phyloP scores from a whole-genome alignment of 2,797 vertebrate genomes.

The Cryptoprocta ferox region DNA sequence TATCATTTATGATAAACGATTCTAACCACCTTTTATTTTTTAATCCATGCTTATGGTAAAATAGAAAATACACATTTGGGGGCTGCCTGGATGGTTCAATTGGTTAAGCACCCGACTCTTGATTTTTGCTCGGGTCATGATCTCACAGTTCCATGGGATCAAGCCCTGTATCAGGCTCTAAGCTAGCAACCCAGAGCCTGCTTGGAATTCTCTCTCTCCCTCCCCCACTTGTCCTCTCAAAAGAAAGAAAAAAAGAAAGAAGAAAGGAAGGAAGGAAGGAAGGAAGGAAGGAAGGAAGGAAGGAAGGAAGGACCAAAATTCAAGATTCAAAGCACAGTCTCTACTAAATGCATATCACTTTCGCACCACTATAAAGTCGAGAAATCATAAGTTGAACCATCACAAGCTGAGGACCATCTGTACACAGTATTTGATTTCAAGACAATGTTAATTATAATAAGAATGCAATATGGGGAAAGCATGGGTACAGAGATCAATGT shows the following conservation, averaged over 20 bases:
- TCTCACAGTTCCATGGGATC: too few species aligned
- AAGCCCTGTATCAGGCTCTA: too few species aligned
- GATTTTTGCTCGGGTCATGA: too few species aligned
- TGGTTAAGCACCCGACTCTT: too few species aligned
- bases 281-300: too few species aligned
- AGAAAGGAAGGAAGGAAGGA: too few species aligned
- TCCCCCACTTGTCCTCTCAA: too few species aligned
- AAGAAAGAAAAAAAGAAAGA: too few species aligned
- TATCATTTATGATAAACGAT: neutral
- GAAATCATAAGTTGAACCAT: neutral
- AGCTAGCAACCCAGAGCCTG: too few species aligned
- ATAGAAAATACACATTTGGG: neutral
- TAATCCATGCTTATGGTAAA: neutral
- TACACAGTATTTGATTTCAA: neutral
- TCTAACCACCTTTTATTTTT: neutral
- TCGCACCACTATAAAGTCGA: neutral
- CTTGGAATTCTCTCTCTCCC: too few species aligned
- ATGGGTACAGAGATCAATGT: neutral
- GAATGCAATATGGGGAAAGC: neutral
- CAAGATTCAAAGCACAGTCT: neutral
- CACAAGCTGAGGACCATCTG: neutral
- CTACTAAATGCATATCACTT: neutral
- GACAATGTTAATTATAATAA: neutral
- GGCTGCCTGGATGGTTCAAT: too few species aligned
- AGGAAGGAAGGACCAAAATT: neutral